Evolutionary conservation across 2,113 vertebrate genomes (phyloP), one percentile per base, ranked within the genome.

Genomic region (Protobothrops mucrosquamatus): DNA sequence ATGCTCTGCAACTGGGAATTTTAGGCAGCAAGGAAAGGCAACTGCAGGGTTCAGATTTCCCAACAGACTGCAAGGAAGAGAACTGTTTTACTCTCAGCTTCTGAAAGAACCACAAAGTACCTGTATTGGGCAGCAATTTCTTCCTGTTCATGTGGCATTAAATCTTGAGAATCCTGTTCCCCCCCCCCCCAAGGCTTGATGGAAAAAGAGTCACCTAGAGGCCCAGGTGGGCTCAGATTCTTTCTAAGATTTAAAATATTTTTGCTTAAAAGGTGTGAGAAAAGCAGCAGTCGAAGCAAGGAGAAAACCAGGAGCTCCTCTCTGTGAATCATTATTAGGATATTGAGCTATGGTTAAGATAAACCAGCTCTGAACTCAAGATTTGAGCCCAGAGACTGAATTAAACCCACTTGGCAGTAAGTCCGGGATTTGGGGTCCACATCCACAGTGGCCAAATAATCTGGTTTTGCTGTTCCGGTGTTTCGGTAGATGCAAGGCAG

Each of bases 381-480:
- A 18, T 4, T 0, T 0, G 46, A 90, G 69, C 15, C 1, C 0
- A 0, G 0, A 85, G n/a, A 34, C 52, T 22, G 39, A 85, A 90
- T 6, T 2, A 23, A 10, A 6, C 29, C 23, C 97, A 99, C 99
- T 98, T 99, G 98, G 92, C 98, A 98, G 91, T 98, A 99, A 24
- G 93, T 97, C 0, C 97, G 90, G 12, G 99, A 99, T 0, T 95
- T 89, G 2, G 99, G 99, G 89, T 99, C 93, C 0, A 99, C 97
- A 0, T 99, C 99, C 26, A 99, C 98, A 0, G 99, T 99, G 92
- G 99, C 98, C 92, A 99, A 96, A 91, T 99, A 99, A 95, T 99
- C 99, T 0, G 97, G 98, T 54, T 99, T 98, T 23, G 97, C 91
- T 0, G 2, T 95, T 11, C 94, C 97, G 0, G 99, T 99, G 97